Evolutionary conservation across 2,888 invertebrate species (phyloP).

Genomic region (Lasioglossum zephyrum): DNA sequence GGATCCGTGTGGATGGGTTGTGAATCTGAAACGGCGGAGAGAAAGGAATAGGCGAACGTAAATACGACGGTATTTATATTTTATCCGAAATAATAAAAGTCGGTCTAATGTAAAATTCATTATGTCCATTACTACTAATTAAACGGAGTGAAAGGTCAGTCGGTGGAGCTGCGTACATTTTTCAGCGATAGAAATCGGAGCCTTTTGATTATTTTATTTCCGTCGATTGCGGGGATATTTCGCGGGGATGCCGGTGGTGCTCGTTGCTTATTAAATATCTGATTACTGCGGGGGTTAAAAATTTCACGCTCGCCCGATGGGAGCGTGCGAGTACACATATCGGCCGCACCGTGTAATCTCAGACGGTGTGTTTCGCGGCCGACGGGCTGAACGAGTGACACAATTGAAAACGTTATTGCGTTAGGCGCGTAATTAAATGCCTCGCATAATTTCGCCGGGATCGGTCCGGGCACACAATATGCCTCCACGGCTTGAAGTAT

Average conservation of each 20-base stretch:
- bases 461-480: constrained; percentile 55
- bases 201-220: constrained; percentile 72
- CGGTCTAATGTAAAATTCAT: constrained; percentile 70
- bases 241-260: constrained; percentile 8
- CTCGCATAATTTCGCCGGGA: constrained; percentile 63
- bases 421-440: constrained; percentile 67
- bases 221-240: constrained; percentile 51
- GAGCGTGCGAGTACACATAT: not conserved
- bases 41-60: constrained; percentile 6
- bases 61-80: constrained; percentile 47
- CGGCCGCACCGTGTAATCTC: constrained; percentile 33
- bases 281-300: constrained; percentile 38
- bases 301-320: not conserved
- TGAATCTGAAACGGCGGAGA: not conserved
- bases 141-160: constrained; percentile 60
- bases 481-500: constrained; percentile 48
- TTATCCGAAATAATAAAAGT: constrained; percentile 67
- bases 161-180: constrained; percentile 61
- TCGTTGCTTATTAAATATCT: constrained; percentile 31
- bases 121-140: constrained; percentile 68
- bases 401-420: constrained; percentile 63
- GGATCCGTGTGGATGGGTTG: not conserved
- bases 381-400: constrained; percentile 52
- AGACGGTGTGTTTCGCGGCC: constrained; percentile 42
- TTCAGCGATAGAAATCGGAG: constrained; percentile 66